Evolutionary conservation across 2,113 vertebrate genomes (phyloP).

Genomic region (Candoia aspera): DNA sequence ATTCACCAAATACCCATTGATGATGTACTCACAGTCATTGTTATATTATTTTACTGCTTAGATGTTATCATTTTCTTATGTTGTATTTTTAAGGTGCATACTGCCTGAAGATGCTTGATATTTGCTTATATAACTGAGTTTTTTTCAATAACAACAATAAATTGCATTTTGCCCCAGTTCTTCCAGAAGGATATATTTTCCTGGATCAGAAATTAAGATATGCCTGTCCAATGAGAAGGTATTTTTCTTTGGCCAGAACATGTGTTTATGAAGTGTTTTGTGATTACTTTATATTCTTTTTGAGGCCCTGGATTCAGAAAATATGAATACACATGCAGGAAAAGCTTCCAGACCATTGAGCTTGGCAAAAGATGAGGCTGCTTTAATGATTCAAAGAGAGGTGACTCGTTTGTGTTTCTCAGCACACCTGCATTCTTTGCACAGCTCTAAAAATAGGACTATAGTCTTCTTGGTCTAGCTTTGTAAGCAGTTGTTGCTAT

Average conservation of each 20-base stretch:
- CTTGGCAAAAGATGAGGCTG: not conserved
- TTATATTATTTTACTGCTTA: not conserved
- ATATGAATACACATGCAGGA: not conserved
- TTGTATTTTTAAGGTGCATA: not conserved
- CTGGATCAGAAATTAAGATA: not conserved
- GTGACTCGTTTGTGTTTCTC: not conserved
- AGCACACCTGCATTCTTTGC: not conserved
- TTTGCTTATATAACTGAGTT: not conserved
- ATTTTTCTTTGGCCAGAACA: not conserved
- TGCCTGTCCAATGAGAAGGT: fast-evolving
- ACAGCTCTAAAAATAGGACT: not conserved
- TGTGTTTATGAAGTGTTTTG: not conserved
- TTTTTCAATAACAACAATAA: not conserved
- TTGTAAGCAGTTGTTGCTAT: not conserved
- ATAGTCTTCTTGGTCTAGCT: not conserved
- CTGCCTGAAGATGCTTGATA: not conserved
- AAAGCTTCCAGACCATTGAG: not conserved
- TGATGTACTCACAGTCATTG: not conserved
- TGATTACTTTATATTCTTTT: not conserved
- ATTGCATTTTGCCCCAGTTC: not conserved
- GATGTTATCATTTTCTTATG: not conserved
- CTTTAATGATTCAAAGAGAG: not conserved
- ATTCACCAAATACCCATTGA: too few species aligned
- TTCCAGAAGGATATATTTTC: not conserved
- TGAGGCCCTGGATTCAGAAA: not conserved